phyloP scores from a whole-genome alignment of 2,888 invertebrate species.

The Meloe dianella region DNA sequence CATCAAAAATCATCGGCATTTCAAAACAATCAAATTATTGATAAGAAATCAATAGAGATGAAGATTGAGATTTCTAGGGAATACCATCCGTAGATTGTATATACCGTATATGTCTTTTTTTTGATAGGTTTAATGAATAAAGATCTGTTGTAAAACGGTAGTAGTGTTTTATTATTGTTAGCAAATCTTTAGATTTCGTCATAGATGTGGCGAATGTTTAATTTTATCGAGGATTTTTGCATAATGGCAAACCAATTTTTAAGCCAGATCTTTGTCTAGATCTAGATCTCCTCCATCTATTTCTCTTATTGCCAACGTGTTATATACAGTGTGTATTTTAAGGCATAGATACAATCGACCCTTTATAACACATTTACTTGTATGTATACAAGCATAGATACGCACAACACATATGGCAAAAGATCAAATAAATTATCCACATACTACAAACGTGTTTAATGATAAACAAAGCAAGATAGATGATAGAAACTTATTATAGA shows the following conservation, averaged over 20 bases:
- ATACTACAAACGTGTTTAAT: conserved; percentile 21
- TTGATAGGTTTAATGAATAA: too few relatives aligned
- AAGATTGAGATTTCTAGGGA: too few relatives aligned
- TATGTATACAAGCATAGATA: too few relatives aligned
- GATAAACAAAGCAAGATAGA: conserved; percentile 7
- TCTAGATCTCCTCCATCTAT: neutral
- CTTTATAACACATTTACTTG: neutral
- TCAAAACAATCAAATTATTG: too few relatives aligned
- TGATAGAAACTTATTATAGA: neutral
- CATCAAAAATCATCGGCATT: too few relatives aligned
- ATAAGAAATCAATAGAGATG: too few relatives aligned
- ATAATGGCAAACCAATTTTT: neutral
- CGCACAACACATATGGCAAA: conserved; percentile 19
- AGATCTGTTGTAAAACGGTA: too few relatives aligned
- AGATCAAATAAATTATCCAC: conserved; percentile 23
- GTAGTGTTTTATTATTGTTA: neutral
- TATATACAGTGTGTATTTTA: conserved; percentile 10
- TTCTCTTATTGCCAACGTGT: too few relatives aligned
- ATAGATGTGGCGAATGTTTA: neutral
- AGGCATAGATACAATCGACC: neutral
- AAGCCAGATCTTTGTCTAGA: neutral
- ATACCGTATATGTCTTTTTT: too few relatives aligned
- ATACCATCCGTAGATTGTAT: too few relatives aligned
- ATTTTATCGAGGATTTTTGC: neutral
- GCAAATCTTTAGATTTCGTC: neutral